Evolutionary conservation across 2,888 invertebrate species (phyloP).

Genomic region (Spatulosminthurus flaviceps): DNA sequence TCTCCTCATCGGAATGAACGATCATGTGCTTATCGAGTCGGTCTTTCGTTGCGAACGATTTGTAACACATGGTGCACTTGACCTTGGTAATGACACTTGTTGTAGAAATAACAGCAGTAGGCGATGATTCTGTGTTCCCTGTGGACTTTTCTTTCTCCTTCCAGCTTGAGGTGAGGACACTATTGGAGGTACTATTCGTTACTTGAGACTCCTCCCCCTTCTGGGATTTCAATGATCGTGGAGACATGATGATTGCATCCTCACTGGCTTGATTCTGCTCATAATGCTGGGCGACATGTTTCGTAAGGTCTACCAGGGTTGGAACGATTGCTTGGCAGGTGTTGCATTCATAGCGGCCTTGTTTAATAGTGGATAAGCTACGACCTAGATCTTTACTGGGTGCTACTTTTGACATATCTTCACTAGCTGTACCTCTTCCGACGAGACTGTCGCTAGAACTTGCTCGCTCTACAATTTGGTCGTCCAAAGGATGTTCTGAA

Average conservation of each 20-base stretch:
- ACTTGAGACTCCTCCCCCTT: no score
- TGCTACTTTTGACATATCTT: no score
- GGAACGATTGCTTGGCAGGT: slow-evolving; percentile 27
- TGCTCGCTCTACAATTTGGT: no score
- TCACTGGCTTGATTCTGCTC: slow-evolving; percentile 25
- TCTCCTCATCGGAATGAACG: slow-evolving; percentile 75
- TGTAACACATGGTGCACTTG: slow-evolving; percentile 75
- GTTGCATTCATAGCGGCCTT: slow-evolving; percentile 19
- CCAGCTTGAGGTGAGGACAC: background rate
- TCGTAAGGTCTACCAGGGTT: slow-evolving; percentile 35
- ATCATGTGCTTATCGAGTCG: slow-evolving; percentile 74
- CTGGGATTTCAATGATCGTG: no score
- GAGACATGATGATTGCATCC: background rate
- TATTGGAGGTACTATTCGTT: background rate
- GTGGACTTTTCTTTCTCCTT: background rate
- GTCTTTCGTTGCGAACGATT: slow-evolving; percentile 73
- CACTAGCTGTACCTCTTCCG: no score
- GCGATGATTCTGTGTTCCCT: background rate
- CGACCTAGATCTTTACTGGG: no score
- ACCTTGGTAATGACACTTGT: slow-evolving; percentile 65
- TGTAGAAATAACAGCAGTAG: background rate
- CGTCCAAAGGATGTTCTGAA: no score
- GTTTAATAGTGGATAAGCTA: no score
- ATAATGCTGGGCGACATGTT: slow-evolving; percentile 36
- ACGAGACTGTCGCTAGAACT: no score